Evolutionary conservation across 2,797 vertebrate species (phyloP).

Genomic region (Peromyscus nudipes): DNA sequence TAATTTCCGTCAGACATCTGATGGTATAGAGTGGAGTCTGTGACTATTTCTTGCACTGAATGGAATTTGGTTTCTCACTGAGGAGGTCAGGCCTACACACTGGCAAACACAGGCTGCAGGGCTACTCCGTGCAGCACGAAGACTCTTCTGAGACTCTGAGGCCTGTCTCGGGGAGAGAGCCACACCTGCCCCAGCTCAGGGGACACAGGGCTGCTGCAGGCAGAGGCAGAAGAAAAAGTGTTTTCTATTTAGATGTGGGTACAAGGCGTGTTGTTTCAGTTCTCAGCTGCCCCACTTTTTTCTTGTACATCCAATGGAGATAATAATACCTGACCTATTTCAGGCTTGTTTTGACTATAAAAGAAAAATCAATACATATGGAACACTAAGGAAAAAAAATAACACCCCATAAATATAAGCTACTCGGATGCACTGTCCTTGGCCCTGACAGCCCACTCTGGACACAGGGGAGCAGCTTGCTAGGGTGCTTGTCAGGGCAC

Average conservation of each 20-base stretch:
- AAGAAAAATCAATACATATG: conserved; percentile 51
- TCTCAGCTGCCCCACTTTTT: conserved; percentile 5
- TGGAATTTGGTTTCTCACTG: neutral
- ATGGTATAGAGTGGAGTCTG: neutral
- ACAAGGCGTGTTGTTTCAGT: neutral
- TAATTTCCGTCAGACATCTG: neutral
- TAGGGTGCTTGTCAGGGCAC: neutral
- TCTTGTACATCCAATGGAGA: conserved; percentile 31
- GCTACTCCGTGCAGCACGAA: neutral
- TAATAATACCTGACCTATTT: conserved; percentile 14
- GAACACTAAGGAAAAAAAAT: conserved; percentile 9
- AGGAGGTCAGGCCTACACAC: neutral
- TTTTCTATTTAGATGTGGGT: neutral
- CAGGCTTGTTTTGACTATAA: conserved; percentile 43
- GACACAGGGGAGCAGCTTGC: neutral
- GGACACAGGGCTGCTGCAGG: neutral
- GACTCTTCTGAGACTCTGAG: neutral
- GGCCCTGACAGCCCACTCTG: neutral
- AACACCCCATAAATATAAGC: neutral
- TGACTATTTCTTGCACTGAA: neutral
- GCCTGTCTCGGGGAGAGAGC: too few species aligned
- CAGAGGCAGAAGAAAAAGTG: neutral
- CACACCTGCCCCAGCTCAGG: neutral
- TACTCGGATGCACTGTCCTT: neutral
- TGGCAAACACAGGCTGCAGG: neutral